phyloP scores from a whole-genome alignment of 1,140 invertebrate genomes.

The Palaemon carinicauda region DNA sequence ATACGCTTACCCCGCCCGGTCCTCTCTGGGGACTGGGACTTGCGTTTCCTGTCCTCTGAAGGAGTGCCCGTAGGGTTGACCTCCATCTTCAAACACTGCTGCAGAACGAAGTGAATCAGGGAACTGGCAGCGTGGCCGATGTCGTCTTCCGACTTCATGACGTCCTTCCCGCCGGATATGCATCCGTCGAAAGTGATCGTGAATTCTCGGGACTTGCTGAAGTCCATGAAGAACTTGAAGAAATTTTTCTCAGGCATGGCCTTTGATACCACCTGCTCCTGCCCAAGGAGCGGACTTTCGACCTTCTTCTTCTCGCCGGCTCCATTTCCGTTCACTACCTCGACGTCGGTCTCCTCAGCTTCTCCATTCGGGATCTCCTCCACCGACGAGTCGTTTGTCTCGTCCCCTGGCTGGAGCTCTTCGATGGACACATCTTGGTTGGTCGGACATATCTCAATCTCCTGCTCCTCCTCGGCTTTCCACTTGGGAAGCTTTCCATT shows the following conservation, averaged over 20 bases:
- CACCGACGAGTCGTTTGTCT: no score
- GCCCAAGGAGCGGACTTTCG: no score
- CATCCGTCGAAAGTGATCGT: constrained; percentile 27
- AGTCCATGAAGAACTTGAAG: neutral
- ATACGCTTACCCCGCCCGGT: neutral
- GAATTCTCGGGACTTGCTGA: constrained; percentile 10
- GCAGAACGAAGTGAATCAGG: constrained; percentile 20
- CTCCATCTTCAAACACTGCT: constrained; percentile 44
- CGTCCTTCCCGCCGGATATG: neutral
- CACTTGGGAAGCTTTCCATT: neutral
- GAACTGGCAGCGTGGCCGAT: constrained; percentile 34
- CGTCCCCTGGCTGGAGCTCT: no score
- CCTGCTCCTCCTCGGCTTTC: neutral
- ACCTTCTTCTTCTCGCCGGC: no score
- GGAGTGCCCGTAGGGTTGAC: neutral
- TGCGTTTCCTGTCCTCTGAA: constrained; percentile 7
- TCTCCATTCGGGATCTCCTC: no score
- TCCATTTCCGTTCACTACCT: no score
- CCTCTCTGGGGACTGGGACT: neutral
- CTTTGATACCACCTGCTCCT: neutral
- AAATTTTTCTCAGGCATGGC: neutral
- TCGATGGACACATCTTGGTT: neutral
- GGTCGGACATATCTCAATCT: neutral
- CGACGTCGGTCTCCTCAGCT: no score
- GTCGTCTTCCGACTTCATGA: constrained; percentile 18